Base-by-base conservation (phyloP, 2,797 vertebrate genomes). In the Alectoris magna region DNA sequence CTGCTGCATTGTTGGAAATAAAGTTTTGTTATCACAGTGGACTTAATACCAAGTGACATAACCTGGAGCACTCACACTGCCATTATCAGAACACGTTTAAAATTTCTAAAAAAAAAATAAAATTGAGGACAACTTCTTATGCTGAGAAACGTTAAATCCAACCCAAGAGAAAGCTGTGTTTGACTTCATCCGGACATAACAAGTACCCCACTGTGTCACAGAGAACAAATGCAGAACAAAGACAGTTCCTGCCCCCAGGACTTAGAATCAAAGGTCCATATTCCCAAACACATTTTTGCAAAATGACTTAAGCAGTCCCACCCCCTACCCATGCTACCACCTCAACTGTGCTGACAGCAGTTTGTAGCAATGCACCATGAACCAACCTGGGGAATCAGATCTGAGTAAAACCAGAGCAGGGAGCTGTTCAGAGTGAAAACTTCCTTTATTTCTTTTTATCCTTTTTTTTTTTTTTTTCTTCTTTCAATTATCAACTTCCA, bases 211-310 rank as follows among this genome's bases (percentile, higher is more conserved):
- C 95, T 84, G 92, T 68, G 94, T 82, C 92, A 82, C 0, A 90
- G 64, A 87, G 74, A 91, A 89, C 88, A 94, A 95, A 93, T 49
- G 91, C 24, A 69, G 91, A 88, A 90, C 92, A 93, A 95, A 96
- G 92, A 59, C 68, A 1, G 2, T 63, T 91, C 38, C 68, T 91
- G 93, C 60, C 90, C 58, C 81, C 22, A 91, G 92, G 84, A 93
- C 95, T 68, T 38, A 41, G 51, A 93, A 90, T 93, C 88, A 94
- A 90, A 96, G 64, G 87, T 53, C 81, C 17, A 14, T 55, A 81
- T 88, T 90, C 74, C 93, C 88, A 91, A 95, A 94, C 18, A 79
- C 48, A 44, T 67, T 84, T 76, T 44, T 58, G 80, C 83, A 76
- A 87, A 91, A 82, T 0, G 10, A 88, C 84, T 90, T 84, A 31